Evolutionary conservation across 2,797 vertebrate genomes (phyloP).

Genomic region (Amblyraja radiata): DNA sequence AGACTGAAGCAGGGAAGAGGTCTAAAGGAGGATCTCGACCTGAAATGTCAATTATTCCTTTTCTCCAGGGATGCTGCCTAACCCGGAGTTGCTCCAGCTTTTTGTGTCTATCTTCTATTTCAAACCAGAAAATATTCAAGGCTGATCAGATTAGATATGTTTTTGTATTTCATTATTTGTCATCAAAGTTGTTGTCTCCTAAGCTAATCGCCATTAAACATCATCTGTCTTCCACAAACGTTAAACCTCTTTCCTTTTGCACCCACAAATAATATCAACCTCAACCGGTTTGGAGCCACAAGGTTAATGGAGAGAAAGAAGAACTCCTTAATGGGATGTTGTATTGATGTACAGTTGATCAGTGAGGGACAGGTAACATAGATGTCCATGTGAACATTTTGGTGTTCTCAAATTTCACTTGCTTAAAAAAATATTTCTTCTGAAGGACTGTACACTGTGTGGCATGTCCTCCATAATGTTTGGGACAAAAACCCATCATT

Average conservation of each 20-base stretch:
- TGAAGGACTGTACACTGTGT: background rate
- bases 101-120: no score
- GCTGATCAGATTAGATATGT: no score
- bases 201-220: background rate
- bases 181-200: no score
- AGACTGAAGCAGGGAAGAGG: no score
- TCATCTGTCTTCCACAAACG: background rate
- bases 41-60: no score
- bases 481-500: no score
- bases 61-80: no score
- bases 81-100: no score
- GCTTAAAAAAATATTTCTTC: background rate
- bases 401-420: background rate
- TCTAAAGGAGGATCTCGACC: no score
- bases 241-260: background rate
- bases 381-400: background rate
- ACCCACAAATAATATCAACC: background rate
- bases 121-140: no score
- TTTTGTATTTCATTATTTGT: no score
- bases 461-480: no score
- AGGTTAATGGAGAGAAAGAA: background rate
- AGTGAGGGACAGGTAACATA: background rate
- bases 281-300: background rate
- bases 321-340: background rate
- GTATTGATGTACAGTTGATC: background rate